Percentiles rank a stretch among this genome's conserved stretches.
Conservation (phyloP, 2,113 vertebrate genomes). For the Carollia perspicillata region DNA sequence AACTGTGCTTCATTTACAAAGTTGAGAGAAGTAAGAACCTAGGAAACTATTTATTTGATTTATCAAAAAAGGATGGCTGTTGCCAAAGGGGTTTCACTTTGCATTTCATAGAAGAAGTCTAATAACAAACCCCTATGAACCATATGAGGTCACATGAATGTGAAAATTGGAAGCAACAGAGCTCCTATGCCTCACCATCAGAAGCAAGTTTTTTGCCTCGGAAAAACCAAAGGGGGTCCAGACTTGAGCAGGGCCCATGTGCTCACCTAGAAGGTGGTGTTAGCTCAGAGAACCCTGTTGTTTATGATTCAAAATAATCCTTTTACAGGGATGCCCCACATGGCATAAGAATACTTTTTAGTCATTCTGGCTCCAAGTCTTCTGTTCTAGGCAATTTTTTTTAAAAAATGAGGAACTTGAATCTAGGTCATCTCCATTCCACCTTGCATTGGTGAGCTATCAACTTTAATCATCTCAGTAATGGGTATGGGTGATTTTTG, state of each 20-base stretch:
- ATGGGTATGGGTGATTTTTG: neutral
- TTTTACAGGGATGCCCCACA: neutral
- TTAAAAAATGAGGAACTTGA: neutral
- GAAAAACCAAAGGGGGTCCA: neutral
- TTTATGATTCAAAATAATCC: neutral
- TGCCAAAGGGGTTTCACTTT: constrained; percentile 12
- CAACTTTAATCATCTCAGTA: neutral
- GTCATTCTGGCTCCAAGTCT: neutral
- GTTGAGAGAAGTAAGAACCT: constrained; percentile 3
- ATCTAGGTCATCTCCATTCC: neutral
- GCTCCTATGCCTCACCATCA: neutral
- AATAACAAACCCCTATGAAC: neutral
- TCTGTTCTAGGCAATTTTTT: neutral
- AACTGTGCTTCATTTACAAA: constrained; percentile 45
- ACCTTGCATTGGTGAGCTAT: neutral
- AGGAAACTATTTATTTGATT: constrained; percentile 50
- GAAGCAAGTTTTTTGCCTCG: neutral
- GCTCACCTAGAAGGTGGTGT: neutral
- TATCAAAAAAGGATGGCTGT: neutral
- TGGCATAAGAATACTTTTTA: neutral
- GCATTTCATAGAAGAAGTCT: constrained; percentile 16
- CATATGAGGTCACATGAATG: neutral
- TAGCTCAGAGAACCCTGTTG: neutral
- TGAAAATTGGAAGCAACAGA: neutral
- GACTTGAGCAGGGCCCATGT: neutral